phyloP scores from a whole-genome alignment of 2,888 invertebrate genomes.

The Chloromyia formosa region DNA sequence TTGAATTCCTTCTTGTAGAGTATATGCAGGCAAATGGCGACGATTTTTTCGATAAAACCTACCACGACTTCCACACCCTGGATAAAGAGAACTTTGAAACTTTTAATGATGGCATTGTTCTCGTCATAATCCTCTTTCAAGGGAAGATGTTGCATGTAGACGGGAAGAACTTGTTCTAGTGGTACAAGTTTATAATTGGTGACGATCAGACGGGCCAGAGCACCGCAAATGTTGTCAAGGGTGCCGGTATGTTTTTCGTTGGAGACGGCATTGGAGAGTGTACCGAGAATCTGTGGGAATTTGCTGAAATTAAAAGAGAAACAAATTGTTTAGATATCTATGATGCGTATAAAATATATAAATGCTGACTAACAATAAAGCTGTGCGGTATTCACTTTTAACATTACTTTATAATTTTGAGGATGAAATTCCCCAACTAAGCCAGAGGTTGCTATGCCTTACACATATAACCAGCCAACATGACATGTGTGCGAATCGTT shows the following conservation, averaged over 20 bases:
- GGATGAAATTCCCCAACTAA: too few relatives aligned
- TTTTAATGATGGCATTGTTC: constrained; percentile 74
- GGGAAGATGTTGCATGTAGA: constrained; percentile 75
- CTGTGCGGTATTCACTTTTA: too few relatives aligned
- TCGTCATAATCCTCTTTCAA: constrained; percentile 79
- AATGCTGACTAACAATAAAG: too few relatives aligned
- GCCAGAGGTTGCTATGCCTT: too few relatives aligned
- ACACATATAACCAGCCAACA: too few relatives aligned
- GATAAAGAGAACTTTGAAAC: constrained; percentile 71
- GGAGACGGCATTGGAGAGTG: constrained; percentile 72
- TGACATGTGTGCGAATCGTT: too few relatives aligned
- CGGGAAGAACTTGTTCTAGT: constrained; percentile 77
- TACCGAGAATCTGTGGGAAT: constrained; percentile 72
- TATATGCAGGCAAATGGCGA: constrained; percentile 68
- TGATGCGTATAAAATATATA: not conserved
- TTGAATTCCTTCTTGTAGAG: constrained; percentile 68
- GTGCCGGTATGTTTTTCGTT: constrained; percentile 73
- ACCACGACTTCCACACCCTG: constrained; percentile 69
- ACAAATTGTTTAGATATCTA: not conserved
- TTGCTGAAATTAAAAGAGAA: constrained; percentile 63
- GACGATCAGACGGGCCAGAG: constrained; percentile 76
- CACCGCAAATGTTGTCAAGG: constrained; percentile 81
- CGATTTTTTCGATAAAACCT: constrained; percentile 66
- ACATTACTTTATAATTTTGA: too few relatives aligned
- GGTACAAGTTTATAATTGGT: constrained; percentile 72